Base-by-base conservation (phyloP, 2,797 vertebrate genomes). In the Scolopax rusticola region DNA sequence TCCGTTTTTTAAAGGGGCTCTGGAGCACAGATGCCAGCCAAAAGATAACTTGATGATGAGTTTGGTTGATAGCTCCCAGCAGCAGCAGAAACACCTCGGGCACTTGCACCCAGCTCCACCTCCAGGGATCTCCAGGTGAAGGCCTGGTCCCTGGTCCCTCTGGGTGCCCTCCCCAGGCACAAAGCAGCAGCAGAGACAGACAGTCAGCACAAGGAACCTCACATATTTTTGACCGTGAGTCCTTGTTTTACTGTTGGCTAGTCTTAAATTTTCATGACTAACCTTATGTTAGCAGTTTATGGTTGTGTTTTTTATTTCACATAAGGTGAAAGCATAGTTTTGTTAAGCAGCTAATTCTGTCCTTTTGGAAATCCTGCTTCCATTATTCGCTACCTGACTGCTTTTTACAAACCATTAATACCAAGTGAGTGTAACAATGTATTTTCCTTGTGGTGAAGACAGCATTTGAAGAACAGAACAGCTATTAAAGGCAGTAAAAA, bases 401-500 rank as follows among this genome's bases (percentile, higher is more conserved):
- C 60, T 82, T 84, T 59, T 82, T 71, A 40, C 14, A 69, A 87
- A 45, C 78, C 33, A 32, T 25, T 77, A 97, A 93, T 91, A 74
- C 96, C 85, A 69, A 74, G 51, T 78, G 56, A 77, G 14, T 94
- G 84, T 45, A 96, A 89, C 79, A 75, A 92, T 86, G 59, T 92
- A 70, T 97, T 97, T 96, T 97, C 77, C 86, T 96, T 96, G 95
- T 73, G 93, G 90, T 96, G 93, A 97, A 97, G 94, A 94, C 89
- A 87, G 93, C 69, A 93, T 96, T 97, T 96, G 86, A 94, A 96
- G 85, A 90, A 81, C 40, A 94, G 95, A 97, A 93, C 89, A 96
- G 93, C 86, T 86, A 95, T 95, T 96, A 97, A 97, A 97, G 71
- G 40, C 24, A 93, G 90, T 83, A 75, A 93, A 95, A 95, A 91